phyloP scores from a whole-genome alignment of 2,888 invertebrate species.

The Myathropa florea region DNA sequence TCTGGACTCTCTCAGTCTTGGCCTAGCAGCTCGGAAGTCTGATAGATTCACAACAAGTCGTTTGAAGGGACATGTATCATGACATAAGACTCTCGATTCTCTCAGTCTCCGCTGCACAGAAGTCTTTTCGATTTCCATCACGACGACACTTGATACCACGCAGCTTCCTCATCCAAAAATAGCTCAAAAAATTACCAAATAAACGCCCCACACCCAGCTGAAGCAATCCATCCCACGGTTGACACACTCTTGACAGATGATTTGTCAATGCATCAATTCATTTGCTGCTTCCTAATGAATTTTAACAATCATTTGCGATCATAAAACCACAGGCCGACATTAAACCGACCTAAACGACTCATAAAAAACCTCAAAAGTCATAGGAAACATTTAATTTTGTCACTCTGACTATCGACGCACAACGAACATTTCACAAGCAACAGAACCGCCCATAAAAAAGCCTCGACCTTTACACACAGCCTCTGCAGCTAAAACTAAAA shows the following conservation, averaged over 20 bases:
- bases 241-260: not conserved
- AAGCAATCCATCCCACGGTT: not conserved
- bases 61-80: no score
- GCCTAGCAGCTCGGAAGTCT: no score
- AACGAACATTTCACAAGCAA: not conserved
- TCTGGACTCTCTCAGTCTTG: no score
- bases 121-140: no score
- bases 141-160: not conserved
- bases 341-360: not conserved
- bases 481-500: not conserved
- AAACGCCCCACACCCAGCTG: no score
- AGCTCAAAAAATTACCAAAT: no score
- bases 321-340: not conserved
- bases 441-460: slow-evolving; percentile 24
- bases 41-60: no score
- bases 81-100: no score
- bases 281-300: not conserved
- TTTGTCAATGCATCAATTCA: not conserved
- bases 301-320: not conserved
- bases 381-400: not conserved
- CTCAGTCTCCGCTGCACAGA: no score
- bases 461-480: not conserved
- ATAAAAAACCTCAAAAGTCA: not conserved
- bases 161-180: not conserved
- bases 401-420: not conserved